Conservation (phyloP, 2,797 vertebrate genomes). For the Pachyuromys duprasi region DNA sequence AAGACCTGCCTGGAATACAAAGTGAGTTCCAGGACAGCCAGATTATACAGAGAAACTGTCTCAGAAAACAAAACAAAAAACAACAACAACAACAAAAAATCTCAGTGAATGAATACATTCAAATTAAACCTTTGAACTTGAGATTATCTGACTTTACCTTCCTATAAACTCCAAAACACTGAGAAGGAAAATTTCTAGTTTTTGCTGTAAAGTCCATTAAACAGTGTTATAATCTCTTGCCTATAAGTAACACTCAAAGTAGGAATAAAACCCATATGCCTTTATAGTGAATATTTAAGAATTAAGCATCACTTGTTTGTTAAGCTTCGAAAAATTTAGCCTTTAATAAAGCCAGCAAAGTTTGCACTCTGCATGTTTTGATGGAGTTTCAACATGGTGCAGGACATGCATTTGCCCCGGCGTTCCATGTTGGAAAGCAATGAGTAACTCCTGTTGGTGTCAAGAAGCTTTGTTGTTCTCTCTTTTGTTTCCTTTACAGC, state of each 20-base stretch:
- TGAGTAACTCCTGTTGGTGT: constrained; percentile 25
- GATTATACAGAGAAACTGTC: background rate
- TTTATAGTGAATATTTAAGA: background rate
- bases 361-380: constrained; percentile 33
- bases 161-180: background rate
- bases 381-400: background rate
- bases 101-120: background rate
- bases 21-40: background rate
- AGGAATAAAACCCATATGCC: background rate
- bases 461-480: constrained; percentile 35
- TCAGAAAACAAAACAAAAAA: background rate
- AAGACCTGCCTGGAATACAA: background rate
- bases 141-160: constrained; percentile 12
- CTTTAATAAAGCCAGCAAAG: constrained; percentile 50
- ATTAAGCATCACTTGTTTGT: background rate
- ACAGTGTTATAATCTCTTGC: background rate
- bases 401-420: constrained; percentile 12
- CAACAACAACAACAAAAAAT: background rate
- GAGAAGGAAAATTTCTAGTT: background rate
- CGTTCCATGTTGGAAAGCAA: constrained; percentile 11
- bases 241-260: background rate
- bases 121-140: constrained; percentile 17
- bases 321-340: constrained; percentile 53
- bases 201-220: background rate
- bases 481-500: constrained; percentile 45